phyloP scores from a whole-genome alignment of 2,113 vertebrate genomes.

The Rousettus leschenaultii region DNA sequence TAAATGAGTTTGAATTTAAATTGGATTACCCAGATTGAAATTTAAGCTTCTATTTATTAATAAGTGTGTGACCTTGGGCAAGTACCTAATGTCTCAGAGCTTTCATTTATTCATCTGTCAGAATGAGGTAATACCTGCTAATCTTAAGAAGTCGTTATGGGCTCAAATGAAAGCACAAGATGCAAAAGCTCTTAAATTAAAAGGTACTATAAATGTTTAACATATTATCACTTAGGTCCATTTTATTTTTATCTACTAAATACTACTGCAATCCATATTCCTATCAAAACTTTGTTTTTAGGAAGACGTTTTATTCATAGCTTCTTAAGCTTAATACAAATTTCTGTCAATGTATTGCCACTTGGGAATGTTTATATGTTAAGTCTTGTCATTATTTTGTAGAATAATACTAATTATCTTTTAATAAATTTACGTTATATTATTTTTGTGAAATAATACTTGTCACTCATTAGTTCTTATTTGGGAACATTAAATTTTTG shows the following conservation, averaged over 20 bases:
- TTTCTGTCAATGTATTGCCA: background rate
- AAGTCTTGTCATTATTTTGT: background rate
- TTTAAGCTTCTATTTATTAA: slow-evolving; percentile 27
- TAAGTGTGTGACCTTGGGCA: background rate
- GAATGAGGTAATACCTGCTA: background rate
- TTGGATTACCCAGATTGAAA: background rate
- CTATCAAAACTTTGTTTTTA: background rate
- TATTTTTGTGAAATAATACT: slow-evolving; percentile 16
- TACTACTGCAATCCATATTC: background rate
- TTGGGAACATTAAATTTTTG: background rate
- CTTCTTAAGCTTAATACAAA: background rate
- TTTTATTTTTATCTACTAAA: background rate
- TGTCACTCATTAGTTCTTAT: background rate
- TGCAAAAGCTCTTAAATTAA: background rate
- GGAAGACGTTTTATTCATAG: background rate
- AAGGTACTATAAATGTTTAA: background rate
- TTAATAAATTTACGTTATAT: background rate
- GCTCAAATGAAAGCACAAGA: background rate
- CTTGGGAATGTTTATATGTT: background rate
- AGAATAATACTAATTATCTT: background rate
- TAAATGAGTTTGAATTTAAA: slow-evolving; percentile 44
- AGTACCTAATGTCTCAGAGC: background rate
- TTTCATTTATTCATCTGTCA: background rate
- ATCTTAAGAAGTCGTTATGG: background rate
- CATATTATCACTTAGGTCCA: background rate